A percentile compares a stretch with the other conserved stretches of the same genome.
Evolutionary conservation across 64 coral and sea anemone species (phyloP).

Genomic region (Montipora foliosa): DNA sequence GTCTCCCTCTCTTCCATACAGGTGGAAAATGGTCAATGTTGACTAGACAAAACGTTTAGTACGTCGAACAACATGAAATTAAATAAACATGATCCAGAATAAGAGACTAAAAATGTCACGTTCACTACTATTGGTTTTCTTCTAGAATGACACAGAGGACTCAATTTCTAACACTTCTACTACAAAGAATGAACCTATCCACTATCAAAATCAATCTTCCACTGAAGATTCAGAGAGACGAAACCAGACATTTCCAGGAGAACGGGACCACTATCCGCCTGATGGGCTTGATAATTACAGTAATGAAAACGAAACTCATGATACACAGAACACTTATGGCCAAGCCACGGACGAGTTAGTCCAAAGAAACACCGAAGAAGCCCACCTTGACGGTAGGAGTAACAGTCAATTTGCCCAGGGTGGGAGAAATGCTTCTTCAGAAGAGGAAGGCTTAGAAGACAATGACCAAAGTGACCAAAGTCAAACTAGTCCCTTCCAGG

Average conservation of each 20-base stretch:
- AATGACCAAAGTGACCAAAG: not conserved
- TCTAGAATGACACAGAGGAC: not conserved
- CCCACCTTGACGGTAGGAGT: not conserved
- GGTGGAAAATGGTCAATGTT: no score
- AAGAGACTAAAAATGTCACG: no score
- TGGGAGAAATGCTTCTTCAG: not conserved
- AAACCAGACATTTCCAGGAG: slow-evolving; percentile 20
- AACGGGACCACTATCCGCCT: not conserved
- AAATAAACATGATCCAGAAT: not conserved
- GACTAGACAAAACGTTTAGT: no score
- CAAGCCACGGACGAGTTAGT: not conserved
- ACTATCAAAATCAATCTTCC: not conserved
- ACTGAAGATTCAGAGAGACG: not conserved
- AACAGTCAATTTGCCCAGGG: not conserved
- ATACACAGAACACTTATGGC: not conserved
- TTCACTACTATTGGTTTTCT: not conserved
- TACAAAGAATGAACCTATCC: not conserved
- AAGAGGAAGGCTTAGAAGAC: not conserved
- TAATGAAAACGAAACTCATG: not conserved
- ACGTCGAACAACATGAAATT: no score
- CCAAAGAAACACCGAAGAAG: not conserved
- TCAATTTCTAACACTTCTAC: no score
- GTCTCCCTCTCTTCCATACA: no score
- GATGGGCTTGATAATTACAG: not conserved
- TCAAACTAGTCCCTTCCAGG: not conserved